phyloP scores from a whole-genome alignment of 2,113 vertebrate genomes.

The Carollia perspicillata region DNA sequence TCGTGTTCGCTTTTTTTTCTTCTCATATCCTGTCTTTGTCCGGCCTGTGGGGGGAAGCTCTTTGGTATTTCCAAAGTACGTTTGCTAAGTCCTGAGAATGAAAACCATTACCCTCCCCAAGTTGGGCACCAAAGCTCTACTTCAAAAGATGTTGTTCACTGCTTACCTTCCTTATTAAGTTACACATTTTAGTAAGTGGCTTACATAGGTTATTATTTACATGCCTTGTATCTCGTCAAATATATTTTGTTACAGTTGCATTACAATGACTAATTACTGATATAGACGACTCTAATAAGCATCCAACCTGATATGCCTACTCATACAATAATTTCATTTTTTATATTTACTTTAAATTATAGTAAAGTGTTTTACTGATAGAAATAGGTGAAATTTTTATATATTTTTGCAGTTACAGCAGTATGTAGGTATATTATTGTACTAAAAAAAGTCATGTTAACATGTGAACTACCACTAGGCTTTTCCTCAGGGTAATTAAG shows the following conservation, averaged over 20 bases:
- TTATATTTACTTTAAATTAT: constrained; percentile 29
- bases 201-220: constrained; percentile 68
- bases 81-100: background rate
- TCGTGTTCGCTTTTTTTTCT: background rate
- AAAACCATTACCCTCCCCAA: constrained; percentile 19
- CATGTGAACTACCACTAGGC: constrained; percentile 9
- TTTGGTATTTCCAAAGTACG: background rate
- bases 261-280: constrained; percentile 53
- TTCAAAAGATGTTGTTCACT: constrained; percentile 46
- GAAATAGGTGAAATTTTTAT: constrained; percentile 62
- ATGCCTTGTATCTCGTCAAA: constrained; percentile 61
- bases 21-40: background rate
- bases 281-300: background rate
- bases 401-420: background rate
- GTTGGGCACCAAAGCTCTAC: background rate
- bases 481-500: constrained; percentile 55
- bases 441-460: constrained; percentile 61
- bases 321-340: constrained; percentile 33
- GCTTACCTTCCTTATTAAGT: constrained; percentile 53
- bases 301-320: constrained; percentile 22
- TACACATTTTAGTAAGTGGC: constrained; percentile 70
- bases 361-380: constrained; percentile 8
- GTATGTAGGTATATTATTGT: constrained; percentile 51
- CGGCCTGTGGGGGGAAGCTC: background rate
- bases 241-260: constrained; percentile 51